These are phyloP conservation scores for Aepyceros melampus DNA, from an alignment of 2,113 vertebrate species.

Conservation along the genomic window DNA sequence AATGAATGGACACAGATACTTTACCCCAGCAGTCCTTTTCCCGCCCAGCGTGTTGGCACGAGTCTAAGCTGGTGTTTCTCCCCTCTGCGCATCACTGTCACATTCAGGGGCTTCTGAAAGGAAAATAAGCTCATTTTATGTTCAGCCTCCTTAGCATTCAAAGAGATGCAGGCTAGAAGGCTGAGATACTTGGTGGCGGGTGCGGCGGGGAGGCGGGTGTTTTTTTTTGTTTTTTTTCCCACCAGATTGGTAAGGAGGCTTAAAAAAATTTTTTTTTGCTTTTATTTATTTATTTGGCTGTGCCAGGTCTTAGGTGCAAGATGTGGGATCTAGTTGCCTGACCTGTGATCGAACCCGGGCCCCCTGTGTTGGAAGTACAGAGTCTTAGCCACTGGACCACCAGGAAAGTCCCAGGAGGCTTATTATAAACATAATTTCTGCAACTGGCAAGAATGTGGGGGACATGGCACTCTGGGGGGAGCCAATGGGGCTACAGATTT, in stretches of 20 bases:
- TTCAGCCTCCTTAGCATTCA: background rate
- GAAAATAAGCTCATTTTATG: background rate
- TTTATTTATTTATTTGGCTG: background rate
- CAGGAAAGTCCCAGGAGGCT: background rate
- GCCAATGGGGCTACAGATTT: background rate
- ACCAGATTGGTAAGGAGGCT: background rate
- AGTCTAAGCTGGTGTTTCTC: conserved; percentile 87
- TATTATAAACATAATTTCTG: background rate
- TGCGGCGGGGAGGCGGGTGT: fast-evolving
- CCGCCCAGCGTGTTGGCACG: conserved; percentile 91
- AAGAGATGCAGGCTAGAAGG: background rate
- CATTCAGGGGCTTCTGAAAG: conserved; percentile 88
- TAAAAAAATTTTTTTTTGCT: background rate
- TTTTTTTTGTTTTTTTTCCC: background rate
- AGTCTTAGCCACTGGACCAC: background rate
- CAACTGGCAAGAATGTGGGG: background rate
- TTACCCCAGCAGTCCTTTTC: conserved; percentile 95
- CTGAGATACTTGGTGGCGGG: background rate
- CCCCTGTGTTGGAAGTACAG: background rate
- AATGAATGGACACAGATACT: background rate
- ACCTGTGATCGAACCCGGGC: background rate
- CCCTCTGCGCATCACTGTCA: conserved; percentile 87
- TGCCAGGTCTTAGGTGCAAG: background rate
- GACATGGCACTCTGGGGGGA: background rate
- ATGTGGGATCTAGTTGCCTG: background rate